These are phyloP conservation scores for Sandelia bainsii DNA, from an alignment of 2,797 vertebrate species.

Conservation along the genomic window DNA sequence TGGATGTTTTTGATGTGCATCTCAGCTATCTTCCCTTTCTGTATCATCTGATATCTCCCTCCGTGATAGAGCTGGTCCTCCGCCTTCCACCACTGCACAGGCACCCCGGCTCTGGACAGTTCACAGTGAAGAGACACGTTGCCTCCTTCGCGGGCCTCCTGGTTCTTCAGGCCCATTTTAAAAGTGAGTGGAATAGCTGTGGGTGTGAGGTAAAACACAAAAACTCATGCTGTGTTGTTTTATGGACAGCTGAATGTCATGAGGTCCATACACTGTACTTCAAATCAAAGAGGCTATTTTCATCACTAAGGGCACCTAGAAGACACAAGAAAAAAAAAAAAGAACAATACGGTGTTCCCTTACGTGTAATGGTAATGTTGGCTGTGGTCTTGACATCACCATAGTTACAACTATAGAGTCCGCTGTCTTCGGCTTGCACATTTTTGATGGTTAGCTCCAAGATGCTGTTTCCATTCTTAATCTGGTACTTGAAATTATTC, in stretches of 20 bases:
- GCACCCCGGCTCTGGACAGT: conserved; percentile 80
- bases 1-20: conserved; percentile 87
- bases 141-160: conserved; percentile 84
- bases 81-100: conserved; percentile 88
- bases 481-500: conserved; percentile 88
- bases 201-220: neutral
- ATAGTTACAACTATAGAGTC: conserved; percentile 89
- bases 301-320: neutral
- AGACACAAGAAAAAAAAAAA: neutral
- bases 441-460: conserved; percentile 87
- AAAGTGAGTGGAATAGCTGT: conserved; percentile 83
- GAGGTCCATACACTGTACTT: neutral
- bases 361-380: conserved; percentile 89
- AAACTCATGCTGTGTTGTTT: neutral
- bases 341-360: conserved; percentile 40
- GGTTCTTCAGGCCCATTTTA: conserved; percentile 85
- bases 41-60: conserved; percentile 80
- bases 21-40: conserved; percentile 82
- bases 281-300: neutral
- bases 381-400: conserved; percentile 87
- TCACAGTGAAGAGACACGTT: conserved; percentile 82
- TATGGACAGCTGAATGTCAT: neutral
- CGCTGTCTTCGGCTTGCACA: conserved; percentile 87
- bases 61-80: conserved; percentile 77
- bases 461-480: conserved; percentile 80